A percentile compares a stretch with the other conserved stretches of the same genome.
phyloP scores from a whole-genome alignment of 2,797 vertebrate species.

The Tenualosa thibaudeaui region DNA sequence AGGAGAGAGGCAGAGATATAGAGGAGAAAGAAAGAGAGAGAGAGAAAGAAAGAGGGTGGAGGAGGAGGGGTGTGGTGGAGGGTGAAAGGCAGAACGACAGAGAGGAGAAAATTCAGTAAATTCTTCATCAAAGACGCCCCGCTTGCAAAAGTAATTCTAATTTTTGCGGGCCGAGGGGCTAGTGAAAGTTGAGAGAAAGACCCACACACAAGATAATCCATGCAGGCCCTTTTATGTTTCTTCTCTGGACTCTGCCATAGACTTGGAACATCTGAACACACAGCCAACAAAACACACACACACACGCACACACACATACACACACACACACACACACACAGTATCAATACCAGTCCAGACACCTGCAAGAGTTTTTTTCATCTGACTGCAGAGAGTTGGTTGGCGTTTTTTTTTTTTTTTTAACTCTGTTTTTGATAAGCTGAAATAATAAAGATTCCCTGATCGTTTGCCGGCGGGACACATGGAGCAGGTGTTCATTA shows the following conservation, averaged over 20 bases:
- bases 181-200: constrained; percentile 50
- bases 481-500: background rate
- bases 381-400: background rate
- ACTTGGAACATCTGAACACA: background rate
- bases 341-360: constrained; percentile 1
- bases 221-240: constrained; percentile 44
- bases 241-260: constrained; percentile 27
- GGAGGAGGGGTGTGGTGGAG: background rate
- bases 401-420: background rate
- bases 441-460: constrained; percentile 7
- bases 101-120: constrained; percentile 40
- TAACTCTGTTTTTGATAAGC: background rate
- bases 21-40: background rate
- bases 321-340: background rate
- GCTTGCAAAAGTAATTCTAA: constrained; percentile 52
- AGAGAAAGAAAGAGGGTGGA: constrained; percentile 12
- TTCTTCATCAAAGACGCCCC: constrained; percentile 50
- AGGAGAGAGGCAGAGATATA: background rate
- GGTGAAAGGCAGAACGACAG: constrained; percentile 4
- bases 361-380: background rate
- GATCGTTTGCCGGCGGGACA: background rate
- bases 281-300: background rate
- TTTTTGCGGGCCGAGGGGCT: constrained; percentile 51
- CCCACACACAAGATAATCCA: constrained; percentile 36
- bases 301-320: background rate